Evolutionary conservation across 2,888 invertebrate species (phyloP).

Genomic region (Holacanthella duospinosa): DNA sequence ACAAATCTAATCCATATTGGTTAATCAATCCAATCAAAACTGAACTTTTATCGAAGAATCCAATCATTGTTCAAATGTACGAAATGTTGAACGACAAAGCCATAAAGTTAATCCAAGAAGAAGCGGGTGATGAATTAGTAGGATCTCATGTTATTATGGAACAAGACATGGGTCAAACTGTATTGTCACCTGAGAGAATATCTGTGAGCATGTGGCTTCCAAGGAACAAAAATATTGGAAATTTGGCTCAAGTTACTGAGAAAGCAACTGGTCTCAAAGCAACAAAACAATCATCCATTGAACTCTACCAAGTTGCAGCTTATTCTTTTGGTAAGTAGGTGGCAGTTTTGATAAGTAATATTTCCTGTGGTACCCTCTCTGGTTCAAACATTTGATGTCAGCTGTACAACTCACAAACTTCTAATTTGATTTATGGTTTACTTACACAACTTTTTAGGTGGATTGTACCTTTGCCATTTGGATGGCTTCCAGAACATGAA

Average conservation of each 20-base stretch:
- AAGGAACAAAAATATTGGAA: background rate
- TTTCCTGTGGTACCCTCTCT: too few species aligned
- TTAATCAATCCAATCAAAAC: background rate
- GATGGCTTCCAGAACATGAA: too few species aligned
- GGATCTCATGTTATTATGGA: background rate
- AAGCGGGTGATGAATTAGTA: background rate
- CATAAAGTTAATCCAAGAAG: background rate
- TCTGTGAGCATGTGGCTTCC: background rate
- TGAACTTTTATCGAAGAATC: background rate
- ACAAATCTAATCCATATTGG: background rate
- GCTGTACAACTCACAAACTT: too few species aligned
- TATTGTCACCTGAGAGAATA: background rate
- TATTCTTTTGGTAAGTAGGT: background rate
- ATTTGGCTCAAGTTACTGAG: background rate
- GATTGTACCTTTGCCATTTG: background rate
- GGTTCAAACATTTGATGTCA: too few species aligned
- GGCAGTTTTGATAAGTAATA: background rate
- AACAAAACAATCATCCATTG: background rate
- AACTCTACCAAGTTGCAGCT: background rate
- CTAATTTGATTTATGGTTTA: background rate
- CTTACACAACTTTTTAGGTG: background rate
- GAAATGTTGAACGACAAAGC: background rate
- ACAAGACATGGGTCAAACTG: background rate
- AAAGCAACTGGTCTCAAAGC: background rate
- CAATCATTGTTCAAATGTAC: background rate